Evolutionary conservation across 53 echinoderm and acorn worm genomes (phyloP), one percentile per base, ranked within the genome.

Genomic region (Paelopatides confundens): DNA sequence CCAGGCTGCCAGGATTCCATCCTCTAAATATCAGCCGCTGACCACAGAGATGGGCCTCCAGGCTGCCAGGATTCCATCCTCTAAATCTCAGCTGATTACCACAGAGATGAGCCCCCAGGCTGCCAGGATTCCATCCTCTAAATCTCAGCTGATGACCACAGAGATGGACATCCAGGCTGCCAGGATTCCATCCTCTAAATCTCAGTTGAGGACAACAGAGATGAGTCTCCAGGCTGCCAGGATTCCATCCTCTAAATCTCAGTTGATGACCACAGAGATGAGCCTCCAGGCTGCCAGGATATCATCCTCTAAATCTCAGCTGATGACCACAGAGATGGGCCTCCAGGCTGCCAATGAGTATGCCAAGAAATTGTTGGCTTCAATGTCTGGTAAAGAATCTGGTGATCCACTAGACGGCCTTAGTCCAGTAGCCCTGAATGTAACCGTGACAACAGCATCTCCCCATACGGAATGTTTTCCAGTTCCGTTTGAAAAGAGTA

Each of bases 261-360:
- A n/a, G n/a, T n/a, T n/a, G n/a, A n/a, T n/a, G n/a, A n/a, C n/a
- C n/a, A n/a, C n/a, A n/a, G n/a, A n/a, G n/a, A n/a, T 23, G 26
- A 5, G 63, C 31, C 65, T 15, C 65, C 29, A 27, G 65, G 39
- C 31, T 23, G 5, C 39, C 26, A 74, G 37, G 9, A 74, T 21
- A 9, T 23, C 74, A 26, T 74, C 46, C 40, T 35, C 68, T 2
- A 11, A 68, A 18, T 31, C 68, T 35, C 27, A 74, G 23, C 9
- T 74, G 37, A 74, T 24, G 38, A 46, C 39, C 36, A 74, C 33
- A 9, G 74, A 27, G 11, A 39, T 11, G n/a, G 12, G 40, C 40
- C 47, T 74, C 26, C 40, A 74, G 29, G 74, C 74, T 39, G 74
- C 74, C 17, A 74, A 74, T 24, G 74, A 74, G 28, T 74, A 74